These are phyloP conservation scores for Theristus sp. DNA, from an alignment of 2,888 invertebrate species.

Conservation along the genomic window DNA sequence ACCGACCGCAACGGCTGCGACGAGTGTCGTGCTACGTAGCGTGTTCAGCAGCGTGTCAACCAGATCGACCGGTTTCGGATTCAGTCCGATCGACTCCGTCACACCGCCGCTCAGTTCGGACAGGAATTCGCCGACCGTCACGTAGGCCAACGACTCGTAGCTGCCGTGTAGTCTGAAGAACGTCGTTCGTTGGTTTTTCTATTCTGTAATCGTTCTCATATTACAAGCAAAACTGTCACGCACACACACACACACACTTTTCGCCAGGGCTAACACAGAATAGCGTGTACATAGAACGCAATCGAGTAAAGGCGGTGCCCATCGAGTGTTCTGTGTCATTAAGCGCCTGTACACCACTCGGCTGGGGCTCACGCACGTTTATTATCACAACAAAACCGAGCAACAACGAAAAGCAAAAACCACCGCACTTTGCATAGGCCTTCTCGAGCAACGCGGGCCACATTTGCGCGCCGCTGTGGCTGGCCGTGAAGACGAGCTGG, in stretches of 20 bases:
- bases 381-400: background rate
- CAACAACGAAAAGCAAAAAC: background rate
- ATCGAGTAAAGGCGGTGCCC: background rate
- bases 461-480: slow-evolving; percentile 56
- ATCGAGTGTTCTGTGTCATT: background rate
- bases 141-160: slow-evolving; percentile 63
- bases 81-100: background rate
- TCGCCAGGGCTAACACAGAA: no score
- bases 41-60: background rate
- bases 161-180: slow-evolving; percentile 59
- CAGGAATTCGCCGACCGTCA: slow-evolving; percentile 2
- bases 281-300: no score
- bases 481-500: slow-evolving; percentile 63
- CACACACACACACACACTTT: no score
- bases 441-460: slow-evolving; percentile 78
- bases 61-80: background rate
- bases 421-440: slow-evolving; percentile 65
- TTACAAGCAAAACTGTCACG: background rate
- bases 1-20: background rate
- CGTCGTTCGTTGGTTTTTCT: background rate
- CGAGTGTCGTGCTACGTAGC: background rate
- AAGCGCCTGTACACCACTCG: no score
- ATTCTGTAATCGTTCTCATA: background rate
- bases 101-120: slow-evolving; percentile 7
- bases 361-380: no score